A percentile compares a stretch with the other conserved stretches of the same genome.
Evolutionary conservation across 1,140 invertebrate genomes (phyloP).

Genomic region (Drosophila trapezifrons): DNA sequence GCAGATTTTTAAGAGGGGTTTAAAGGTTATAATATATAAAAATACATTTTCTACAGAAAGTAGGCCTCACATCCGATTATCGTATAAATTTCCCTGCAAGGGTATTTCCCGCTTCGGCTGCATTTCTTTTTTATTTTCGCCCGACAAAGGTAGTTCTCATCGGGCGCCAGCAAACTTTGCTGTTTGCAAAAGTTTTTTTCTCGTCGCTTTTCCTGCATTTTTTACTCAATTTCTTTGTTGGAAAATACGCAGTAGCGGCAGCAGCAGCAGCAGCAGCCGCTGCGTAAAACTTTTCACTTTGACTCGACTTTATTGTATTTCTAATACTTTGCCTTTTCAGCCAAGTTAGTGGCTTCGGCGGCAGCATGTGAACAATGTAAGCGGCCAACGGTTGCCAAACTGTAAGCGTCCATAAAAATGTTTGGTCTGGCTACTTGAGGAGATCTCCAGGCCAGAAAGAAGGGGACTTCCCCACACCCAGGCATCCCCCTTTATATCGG

Average conservation of each 20-base stretch:
- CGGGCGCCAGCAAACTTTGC: conserved; percentile 75
- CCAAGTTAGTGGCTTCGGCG: conserved; percentile 65
- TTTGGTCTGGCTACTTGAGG: conserved; percentile 61
- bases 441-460: neutral
- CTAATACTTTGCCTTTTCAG: conserved; percentile 82
- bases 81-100: neutral
- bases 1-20: neutral
- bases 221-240: conserved; percentile 72
- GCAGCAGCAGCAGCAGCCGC: conserved; percentile 60
- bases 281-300: conserved; percentile 84
- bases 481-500: conserved; percentile 3
- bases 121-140: neutral
- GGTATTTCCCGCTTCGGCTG: neutral
- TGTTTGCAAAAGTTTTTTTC: conserved; percentile 67
- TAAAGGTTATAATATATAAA: neutral
- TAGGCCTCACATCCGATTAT: too few species aligned
- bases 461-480: neutral
- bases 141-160: conserved; percentile 61
- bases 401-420: conserved; percentile 79
- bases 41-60: too few species aligned
- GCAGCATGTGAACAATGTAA: conserved; percentile 81
- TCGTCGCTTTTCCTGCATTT: conserved; percentile 48
- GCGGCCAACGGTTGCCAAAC: conserved; percentile 74
- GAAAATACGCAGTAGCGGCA: conserved; percentile 46
- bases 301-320: conserved; percentile 83